Conservation (phyloP, 2,113 vertebrate genomes). For the Eptatretus burgeri region DNA sequence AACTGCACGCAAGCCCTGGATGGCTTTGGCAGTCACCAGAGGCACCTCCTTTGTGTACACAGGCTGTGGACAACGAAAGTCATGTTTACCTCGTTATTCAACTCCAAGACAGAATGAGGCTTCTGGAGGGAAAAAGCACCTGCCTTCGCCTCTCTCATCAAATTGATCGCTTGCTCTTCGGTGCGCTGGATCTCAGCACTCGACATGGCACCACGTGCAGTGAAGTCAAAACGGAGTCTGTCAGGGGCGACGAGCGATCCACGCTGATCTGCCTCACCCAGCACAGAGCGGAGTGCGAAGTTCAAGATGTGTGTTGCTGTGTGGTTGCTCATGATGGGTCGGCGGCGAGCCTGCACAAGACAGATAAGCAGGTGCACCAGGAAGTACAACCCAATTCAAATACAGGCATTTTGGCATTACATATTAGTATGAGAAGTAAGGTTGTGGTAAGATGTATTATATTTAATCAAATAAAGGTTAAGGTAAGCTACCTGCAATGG, state of each 20-base stretch:
- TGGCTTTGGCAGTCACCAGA: constrained; percentile 57
- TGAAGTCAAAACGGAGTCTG: constrained; percentile 76
- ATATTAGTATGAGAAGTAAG: too few relatives aligned
- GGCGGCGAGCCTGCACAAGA: constrained; percentile 29
- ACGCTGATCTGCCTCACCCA: constrained; percentile 76
- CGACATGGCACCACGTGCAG: constrained; percentile 58
- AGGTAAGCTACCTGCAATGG: too few relatives aligned
- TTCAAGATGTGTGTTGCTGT: constrained; percentile 83
- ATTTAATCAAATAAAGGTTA: too few relatives aligned
- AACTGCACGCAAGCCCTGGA: constrained; percentile 72
- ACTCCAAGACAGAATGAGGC: neutral
- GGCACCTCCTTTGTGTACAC: constrained; percentile 52
- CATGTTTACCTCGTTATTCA: neutral
- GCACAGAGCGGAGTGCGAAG: constrained; percentile 49
- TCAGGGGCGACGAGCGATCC: constrained; percentile 71
- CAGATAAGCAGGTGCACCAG: too few relatives aligned
- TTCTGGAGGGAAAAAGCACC: neutral
- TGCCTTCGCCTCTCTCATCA: constrained; percentile 62
- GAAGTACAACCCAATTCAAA: too few relatives aligned
- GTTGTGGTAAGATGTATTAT: too few relatives aligned
- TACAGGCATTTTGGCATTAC: too few relatives aligned
- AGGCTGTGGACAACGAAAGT: constrained; percentile 17
- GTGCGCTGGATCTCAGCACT: constrained; percentile 40
- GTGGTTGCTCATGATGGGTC: constrained; percentile 85
- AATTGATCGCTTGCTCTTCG: constrained; percentile 35